Base-by-base conservation (phyloP, 1,140 invertebrate genomes). In the Rhopalosiphum maidis region DNA sequence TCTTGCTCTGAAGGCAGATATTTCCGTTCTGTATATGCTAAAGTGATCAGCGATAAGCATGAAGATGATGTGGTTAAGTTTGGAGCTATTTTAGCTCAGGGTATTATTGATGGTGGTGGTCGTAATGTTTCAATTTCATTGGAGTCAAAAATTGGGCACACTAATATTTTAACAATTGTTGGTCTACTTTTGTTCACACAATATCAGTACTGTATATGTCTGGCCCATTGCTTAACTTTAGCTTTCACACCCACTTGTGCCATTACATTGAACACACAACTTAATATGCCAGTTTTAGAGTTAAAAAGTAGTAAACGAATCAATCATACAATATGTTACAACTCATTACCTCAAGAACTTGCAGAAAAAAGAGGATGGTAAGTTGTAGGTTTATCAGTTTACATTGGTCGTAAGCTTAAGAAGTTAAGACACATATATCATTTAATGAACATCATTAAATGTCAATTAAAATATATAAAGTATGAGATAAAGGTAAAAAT, bases 61-160 rank as follows among this genome's bases (percentile, higher is more conserved):
- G 99, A 99, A 96, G 99, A 99, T 96, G 98, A 99, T 0, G 99
- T 99, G 98, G 99, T 99, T 2, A 99, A 99, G 95, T 99, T 99
- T 95, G 99, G 99, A 21, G 99, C 99, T 11, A 99, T 99, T 95
- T 95, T 99, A 83, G 99, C 99, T 21, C 99, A 99, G 96, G 99
- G 99, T 93, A 91, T 94, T 35, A 89, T 94, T 93, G 94, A 94
- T 90, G 94, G 92, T 6, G 94, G 99, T 94, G 99, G 99, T 55
- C 96, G 99, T 48, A 99, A 99, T 95, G 98, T 99, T 21, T 99
- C 99, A 0, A 97, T 99, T 7, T 98, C 98, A 0, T 96, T 99
- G 22, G 98, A 99, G 94, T 99, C 99, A 9, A 96, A 99, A 60
- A 99, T 99, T 82, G 99, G 99, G 3, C 99, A 99, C 95, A 99